These are phyloP conservation scores for Potorous gilbertii DNA, from an alignment of 2,797 vertebrate genomes.

Conservation along the genomic window DNA sequence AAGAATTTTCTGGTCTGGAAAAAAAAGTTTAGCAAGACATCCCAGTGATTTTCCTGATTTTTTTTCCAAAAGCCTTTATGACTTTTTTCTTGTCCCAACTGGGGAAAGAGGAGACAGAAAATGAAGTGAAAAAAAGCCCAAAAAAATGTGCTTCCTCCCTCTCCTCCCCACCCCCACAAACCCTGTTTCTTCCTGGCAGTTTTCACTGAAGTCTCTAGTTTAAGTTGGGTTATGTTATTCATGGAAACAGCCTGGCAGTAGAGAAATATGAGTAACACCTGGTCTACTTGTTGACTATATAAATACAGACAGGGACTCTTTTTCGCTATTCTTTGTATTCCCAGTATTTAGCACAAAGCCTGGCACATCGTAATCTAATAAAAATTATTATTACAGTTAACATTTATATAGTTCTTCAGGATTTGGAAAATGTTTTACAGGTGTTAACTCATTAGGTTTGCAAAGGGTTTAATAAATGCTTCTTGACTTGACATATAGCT, in stretches of 20 bases:
- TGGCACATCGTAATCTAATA: background rate
- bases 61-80: slow-evolving; percentile 13
- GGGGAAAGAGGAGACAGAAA: background rate
- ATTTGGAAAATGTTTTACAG: background rate
- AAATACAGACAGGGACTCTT: background rate
- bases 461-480: background rate
- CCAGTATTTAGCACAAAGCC: background rate
- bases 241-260: slow-evolving; percentile 39
- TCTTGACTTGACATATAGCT: background rate
- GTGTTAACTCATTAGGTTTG: background rate
- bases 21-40: background rate
- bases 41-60: slow-evolving; percentile 22
- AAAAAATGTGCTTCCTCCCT: background rate
- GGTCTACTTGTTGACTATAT: slow-evolving; percentile 48
- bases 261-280: slow-evolving; percentile 56
- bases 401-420: background rate
- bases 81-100: background rate
- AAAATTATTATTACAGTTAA: background rate
- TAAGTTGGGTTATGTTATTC: slow-evolving; percentile 22
- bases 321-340: background rate
- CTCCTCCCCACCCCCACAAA: background rate
- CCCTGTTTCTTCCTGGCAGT: background rate
- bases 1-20: background rate
- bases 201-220: slow-evolving; percentile 22
- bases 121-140: background rate